Evolutionary conservation across 2,113 vertebrate genomes (phyloP).

Genomic region (Pycnonotus jocosus): DNA sequence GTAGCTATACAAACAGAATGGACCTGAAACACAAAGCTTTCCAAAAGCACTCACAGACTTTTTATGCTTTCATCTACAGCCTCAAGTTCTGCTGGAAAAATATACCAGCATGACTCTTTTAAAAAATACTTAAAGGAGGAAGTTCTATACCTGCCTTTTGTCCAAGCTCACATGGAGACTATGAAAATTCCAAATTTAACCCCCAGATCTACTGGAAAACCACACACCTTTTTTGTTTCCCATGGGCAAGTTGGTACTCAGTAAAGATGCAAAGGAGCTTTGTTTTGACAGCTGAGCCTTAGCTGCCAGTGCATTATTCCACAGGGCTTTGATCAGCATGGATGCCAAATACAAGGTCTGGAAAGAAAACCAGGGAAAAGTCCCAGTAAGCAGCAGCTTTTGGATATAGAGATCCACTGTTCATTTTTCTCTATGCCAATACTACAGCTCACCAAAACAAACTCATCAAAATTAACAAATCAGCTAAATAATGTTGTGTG

Average conservation of each 20-base stretch:
- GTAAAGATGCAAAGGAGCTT: slow-evolving; percentile 96
- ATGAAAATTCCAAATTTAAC: not conserved
- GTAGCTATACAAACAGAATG: not conserved
- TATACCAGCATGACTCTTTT: not conserved
- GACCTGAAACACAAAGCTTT: not conserved
- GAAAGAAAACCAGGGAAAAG: slow-evolving; percentile 6
- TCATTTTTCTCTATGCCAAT: not conserved
- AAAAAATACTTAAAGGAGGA: not conserved
- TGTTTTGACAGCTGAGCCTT: slow-evolving; percentile 98
- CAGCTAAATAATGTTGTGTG: not conserved
- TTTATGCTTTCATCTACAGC: not conserved
- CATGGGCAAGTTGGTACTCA: slow-evolving; percentile 96
- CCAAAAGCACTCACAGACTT: not conserved
- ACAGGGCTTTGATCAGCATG: slow-evolving; percentile 98
- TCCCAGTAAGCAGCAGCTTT: not conserved
- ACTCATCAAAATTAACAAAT: not conserved
- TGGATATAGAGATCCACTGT: not conserved
- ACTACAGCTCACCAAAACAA: not conserved
- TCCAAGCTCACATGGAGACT: not conserved
- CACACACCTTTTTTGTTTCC: slow-evolving; percentile 95
- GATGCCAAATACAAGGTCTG: slow-evolving; percentile 97
- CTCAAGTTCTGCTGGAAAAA: not conserved
- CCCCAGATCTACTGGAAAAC: not conserved
- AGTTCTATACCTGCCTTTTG: not conserved
- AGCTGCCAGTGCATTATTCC: slow-evolving; percentile 97